Evolutionary conservation across 2,888 invertebrate species (phyloP).

Genomic region (Plagodis dolabraria): DNA sequence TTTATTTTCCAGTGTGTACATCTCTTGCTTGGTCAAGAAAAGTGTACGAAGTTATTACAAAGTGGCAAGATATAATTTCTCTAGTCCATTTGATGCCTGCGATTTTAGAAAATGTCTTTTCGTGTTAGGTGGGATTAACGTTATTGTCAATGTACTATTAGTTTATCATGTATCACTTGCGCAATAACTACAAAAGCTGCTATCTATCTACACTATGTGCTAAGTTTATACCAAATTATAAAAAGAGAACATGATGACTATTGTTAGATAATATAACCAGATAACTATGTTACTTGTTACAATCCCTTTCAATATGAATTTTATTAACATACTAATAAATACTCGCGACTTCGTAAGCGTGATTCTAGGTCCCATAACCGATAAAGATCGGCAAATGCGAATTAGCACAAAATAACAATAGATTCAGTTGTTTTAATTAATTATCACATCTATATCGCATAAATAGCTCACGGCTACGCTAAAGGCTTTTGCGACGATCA

Average conservation of each 20-base stretch:
- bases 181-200: constrained; percentile 34
- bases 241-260: neutral
- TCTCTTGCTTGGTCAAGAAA: constrained; percentile 32
- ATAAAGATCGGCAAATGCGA: too few species aligned
- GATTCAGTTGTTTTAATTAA: too few species aligned
- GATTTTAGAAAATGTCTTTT: constrained; percentile 16
- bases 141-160: constrained; percentile 33
- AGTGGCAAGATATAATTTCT: constrained; percentile 35
- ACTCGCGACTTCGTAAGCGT: too few species aligned
- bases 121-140: constrained; percentile 32
- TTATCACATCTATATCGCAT: too few species aligned
- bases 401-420: too few species aligned
- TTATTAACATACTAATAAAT: too few species aligned
- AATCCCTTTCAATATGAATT: too few species aligned
- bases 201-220: constrained; percentile 30
- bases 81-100: neutral
- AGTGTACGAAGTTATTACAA: constrained; percentile 32
- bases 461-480: too few species aligned
- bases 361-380: too few species aligned
- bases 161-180: constrained; percentile 16
- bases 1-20: constrained; percentile 54
- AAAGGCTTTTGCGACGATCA: too few species aligned
- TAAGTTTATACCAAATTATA: neutral
- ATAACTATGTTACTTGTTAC: too few species aligned
- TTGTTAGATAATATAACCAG: too few species aligned